Evolutionary conservation across 2,797 vertebrate genomes (phyloP).

Genomic region (Rhinella marina): DNA sequence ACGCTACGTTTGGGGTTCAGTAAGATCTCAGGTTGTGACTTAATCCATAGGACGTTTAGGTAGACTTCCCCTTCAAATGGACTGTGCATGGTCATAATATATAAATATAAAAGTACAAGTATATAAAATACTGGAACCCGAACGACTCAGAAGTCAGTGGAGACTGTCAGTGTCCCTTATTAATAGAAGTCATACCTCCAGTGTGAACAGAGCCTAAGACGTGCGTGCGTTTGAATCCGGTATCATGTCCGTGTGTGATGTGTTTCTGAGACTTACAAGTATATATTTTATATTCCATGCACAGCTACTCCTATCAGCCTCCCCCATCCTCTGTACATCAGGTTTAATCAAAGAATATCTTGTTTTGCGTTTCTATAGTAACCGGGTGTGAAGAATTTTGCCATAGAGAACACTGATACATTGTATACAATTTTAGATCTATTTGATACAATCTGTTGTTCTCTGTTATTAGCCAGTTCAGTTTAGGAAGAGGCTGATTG

Average conservation of each 20-base stretch:
- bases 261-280: neutral
- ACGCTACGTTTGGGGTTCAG: neutral
- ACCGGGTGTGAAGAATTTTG: neutral
- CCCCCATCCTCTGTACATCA: neutral
- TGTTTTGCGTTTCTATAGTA: conserved; percentile 21
- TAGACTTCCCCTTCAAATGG: neutral
- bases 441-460: neutral
- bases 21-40: neutral
- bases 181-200: neutral
- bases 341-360: neutral
- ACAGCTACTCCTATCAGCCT: neutral
- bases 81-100: neutral
- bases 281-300: conserved; percentile 17
- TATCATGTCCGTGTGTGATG: neutral
- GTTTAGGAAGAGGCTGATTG: neutral
- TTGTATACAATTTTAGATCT: neutral
- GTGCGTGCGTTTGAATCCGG: neutral
- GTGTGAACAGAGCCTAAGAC: neutral
- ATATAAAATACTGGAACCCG: no score
- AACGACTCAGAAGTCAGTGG: neutral
- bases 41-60: neutral
- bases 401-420: neutral
- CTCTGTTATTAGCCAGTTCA: neutral
- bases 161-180: neutral
- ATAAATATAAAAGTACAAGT: no score